Base-by-base conservation (phyloP, 2,113 vertebrate species). In the Aspiorhynchus laticeps region DNA sequence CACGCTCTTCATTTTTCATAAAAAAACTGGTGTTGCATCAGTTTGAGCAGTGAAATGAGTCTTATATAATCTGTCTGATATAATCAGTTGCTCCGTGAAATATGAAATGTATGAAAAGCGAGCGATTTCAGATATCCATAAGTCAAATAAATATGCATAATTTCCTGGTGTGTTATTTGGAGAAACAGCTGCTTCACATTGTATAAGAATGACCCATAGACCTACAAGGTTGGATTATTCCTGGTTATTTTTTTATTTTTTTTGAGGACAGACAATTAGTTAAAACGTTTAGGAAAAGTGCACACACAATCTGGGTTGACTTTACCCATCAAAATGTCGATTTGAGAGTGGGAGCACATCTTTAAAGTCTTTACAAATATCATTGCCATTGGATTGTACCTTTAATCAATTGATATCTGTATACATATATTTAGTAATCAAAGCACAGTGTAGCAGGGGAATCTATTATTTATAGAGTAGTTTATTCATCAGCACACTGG, bases 391-490 rank as follows among this genome's bases (percentile, higher is more conserved):
- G 28, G 75, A 78, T 53, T 51, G 28, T 78, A 53, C 48, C 46
- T 33, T 31, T 78, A 53, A 78, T 78, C 48, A 53, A 78, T 78
- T 15, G 0, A 53, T 26, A 28, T 41, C 21, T 41, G 41, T 76
- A 46, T 46, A 43, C 74, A 76, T 75, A 75, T 46, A 75, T 76
- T 78, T 51, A 83, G 81, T 51, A 51, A 33, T 83, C 41, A 83
- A 51, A 71, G 11, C 65, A 24, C 26, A 83, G 43, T n/a, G 63
- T 33, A 83, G 19, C 63, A 69, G 80, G 19, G 41, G 19, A 11
- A 71, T 83, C n/a, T 83, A 83, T 83, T 83, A 83, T 71, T 83
- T 71, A 83, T 83, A 69, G 61, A 36, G 28, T 14, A 33, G 43
- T 65, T 36, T 51, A 83, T 83, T 69, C 26, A 48, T 69, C 63